A percentile compares a stretch with the other conserved stretches of the same genome.
phyloP scores from a whole-genome alignment of 2,888 invertebrate genomes.

The Caenorhabditis wallacei region DNA sequence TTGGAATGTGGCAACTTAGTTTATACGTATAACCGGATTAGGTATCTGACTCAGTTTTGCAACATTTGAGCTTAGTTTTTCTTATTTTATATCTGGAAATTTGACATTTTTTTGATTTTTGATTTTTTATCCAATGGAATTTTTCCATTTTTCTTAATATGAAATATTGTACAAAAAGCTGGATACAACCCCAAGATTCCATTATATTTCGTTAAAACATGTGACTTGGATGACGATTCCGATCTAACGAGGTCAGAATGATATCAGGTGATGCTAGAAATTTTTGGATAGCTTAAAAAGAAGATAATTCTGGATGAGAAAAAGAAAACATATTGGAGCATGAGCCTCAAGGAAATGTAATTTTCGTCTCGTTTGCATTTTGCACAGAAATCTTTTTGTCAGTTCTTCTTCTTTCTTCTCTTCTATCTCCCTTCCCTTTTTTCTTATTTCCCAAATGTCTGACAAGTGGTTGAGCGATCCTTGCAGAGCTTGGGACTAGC shows the following conservation, averaged over 20 bases:
- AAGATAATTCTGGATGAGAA: not conserved
- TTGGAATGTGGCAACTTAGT: not conserved
- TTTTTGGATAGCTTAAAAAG: no score
- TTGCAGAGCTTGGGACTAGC: conserved; percentile 28
- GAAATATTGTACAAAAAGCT: no score
- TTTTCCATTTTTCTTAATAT: no score
- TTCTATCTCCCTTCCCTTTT: not conserved
- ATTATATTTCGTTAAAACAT: no score
- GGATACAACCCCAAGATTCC: no score
- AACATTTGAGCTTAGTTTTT: not conserved
- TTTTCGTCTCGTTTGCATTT: conserved; percentile 23
- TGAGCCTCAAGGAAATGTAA: not conserved
- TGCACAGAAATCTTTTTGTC: conserved; percentile 26
- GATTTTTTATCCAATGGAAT: no score
- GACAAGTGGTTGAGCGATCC: conserved; percentile 47
- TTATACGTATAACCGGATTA: not conserved
- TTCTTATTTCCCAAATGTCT: conserved; percentile 35
- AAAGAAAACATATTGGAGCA: not conserved
- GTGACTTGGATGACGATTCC: no score
- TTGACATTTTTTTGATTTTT: no score
- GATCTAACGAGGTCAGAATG: no score
- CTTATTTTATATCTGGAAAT: not conserved
- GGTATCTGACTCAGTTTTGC: conserved; percentile 3
- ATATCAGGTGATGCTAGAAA: no score
- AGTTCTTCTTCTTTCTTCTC: no score